These are phyloP conservation scores for Bombus waltoni DNA, from an alignment of 1,140 invertebrate species.

Conservation along the genomic window DNA sequence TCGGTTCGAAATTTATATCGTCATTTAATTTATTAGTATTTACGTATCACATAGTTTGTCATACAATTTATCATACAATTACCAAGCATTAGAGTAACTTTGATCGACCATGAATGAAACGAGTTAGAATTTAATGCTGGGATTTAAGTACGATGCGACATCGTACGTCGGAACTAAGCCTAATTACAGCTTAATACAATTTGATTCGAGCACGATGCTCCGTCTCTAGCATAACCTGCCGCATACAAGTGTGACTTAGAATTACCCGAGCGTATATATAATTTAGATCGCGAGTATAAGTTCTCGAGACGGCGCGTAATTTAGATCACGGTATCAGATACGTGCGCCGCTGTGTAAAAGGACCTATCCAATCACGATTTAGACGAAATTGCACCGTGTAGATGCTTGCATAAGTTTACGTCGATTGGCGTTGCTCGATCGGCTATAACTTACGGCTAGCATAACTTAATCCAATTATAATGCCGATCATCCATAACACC, in stretches of 20 bases:
- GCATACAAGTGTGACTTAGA: constrained; percentile 2
- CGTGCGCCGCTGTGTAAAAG: neutral
- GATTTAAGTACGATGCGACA: neutral
- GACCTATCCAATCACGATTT: constrained; percentile 29
- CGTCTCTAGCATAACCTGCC: neutral
- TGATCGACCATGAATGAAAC: neutral
- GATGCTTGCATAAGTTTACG: neutral
- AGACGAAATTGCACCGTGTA: constrained; percentile 40
- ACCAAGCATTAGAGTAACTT: neutral
- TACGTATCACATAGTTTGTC: no score
- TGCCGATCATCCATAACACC: neutral
- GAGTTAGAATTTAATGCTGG: neutral
- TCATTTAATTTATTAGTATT: no score
- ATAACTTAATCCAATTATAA: constrained; percentile 47
- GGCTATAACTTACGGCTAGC: constrained; percentile 21
- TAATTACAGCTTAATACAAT: neutral
- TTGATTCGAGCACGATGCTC: neutral
- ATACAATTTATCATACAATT: neutral
- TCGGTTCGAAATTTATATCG: no score
- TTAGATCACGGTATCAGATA: constrained; percentile 27
- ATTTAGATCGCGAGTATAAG: constrained; percentile 26
- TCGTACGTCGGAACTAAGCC: neutral
- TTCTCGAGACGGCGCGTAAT: constrained; percentile 14
- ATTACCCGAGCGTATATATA: neutral
- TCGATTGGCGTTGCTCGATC: neutral